Conservation (phyloP, 2,797 vertebrate genomes). For the Eptatretus atami region DNA sequence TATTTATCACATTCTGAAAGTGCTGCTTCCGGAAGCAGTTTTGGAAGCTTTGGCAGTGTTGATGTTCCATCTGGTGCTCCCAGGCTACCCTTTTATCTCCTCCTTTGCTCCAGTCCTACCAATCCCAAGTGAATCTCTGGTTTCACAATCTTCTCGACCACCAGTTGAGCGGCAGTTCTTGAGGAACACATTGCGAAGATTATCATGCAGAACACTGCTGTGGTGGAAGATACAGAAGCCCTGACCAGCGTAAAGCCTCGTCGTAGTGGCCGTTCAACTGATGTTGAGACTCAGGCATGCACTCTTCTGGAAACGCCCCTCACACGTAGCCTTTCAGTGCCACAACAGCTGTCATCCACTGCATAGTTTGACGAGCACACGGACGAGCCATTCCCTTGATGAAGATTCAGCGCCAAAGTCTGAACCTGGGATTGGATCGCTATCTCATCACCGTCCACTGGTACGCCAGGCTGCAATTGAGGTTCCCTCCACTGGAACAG, state of each 20-base stretch:
- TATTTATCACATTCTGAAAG: conserved; percentile 96
- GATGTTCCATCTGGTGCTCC: conserved; percentile 46
- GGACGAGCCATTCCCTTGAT: conserved; percentile 79
- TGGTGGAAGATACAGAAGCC: conserved; percentile 30
- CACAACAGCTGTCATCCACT: conserved; percentile 22
- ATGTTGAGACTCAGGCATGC: neutral
- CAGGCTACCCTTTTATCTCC: conserved; percentile 18
- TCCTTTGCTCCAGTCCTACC: conserved; percentile 23
- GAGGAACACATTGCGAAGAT: conserved; percentile 43
- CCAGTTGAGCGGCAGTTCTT: conserved; percentile 25
- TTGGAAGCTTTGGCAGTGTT: conserved; percentile 72
- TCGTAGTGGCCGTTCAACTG: conserved; percentile 18
- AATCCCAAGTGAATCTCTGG: conserved; percentile 16
- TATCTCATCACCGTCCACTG: conserved; percentile 49
- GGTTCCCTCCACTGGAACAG: conserved; percentile 34
- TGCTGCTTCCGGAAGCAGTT: conserved; percentile 72
- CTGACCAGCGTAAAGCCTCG: conserved; percentile 28
- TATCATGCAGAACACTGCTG: conserved; percentile 40
- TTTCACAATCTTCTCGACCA: neutral
- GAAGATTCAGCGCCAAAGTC: conserved; percentile 36
- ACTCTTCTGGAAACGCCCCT: conserved; percentile 24
- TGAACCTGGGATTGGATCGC: conserved; percentile 29
- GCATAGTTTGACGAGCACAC: conserved; percentile 16
- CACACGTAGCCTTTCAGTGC: conserved; percentile 75
- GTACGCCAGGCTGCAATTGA: conserved; percentile 82